phyloP scores from a whole-genome alignment of 2,113 vertebrate species.

The Rhinolophus ferrumequinum region DNA sequence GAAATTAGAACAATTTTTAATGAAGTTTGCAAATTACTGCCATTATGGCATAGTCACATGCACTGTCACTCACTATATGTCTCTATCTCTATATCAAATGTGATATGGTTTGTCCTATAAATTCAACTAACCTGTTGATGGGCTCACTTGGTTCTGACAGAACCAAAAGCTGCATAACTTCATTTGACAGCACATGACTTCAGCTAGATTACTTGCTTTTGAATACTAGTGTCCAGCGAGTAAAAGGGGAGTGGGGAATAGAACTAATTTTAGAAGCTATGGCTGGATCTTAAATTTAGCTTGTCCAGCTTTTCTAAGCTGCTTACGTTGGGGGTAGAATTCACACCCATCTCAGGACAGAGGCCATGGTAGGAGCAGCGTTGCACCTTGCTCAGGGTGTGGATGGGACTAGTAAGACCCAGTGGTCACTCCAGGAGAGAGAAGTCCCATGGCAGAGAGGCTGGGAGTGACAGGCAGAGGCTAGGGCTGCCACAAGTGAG shows the following conservation, averaged over 20 bases:
- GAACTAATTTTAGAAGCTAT: neutral
- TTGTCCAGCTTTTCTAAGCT: neutral
- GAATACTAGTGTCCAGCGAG: neutral
- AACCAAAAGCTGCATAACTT: neutral
- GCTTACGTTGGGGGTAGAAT: neutral
- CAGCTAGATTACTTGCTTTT: neutral
- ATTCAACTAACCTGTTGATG: neutral
- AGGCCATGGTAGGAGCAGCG: neutral
- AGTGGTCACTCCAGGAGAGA: neutral
- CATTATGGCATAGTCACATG: neutral
- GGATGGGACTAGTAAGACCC: neutral
- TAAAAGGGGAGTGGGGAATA: neutral
- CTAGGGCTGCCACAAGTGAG: too few relatives aligned
- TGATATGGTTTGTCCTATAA: neutral
- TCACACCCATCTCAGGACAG: neutral
- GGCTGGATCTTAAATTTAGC: neutral
- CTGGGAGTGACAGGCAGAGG: too few relatives aligned
- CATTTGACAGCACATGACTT: neutral
- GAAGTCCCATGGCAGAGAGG: neutral
- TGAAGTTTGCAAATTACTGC: neutral
- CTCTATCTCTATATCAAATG: neutral
- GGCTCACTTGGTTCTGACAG: neutral
- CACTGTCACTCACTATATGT: neutral
- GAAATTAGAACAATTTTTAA: neutral
- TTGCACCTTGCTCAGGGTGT: accelerated